Conservation (phyloP, 2,888 invertebrate species). For the Marasmarcha lunaedactyla region DNA sequence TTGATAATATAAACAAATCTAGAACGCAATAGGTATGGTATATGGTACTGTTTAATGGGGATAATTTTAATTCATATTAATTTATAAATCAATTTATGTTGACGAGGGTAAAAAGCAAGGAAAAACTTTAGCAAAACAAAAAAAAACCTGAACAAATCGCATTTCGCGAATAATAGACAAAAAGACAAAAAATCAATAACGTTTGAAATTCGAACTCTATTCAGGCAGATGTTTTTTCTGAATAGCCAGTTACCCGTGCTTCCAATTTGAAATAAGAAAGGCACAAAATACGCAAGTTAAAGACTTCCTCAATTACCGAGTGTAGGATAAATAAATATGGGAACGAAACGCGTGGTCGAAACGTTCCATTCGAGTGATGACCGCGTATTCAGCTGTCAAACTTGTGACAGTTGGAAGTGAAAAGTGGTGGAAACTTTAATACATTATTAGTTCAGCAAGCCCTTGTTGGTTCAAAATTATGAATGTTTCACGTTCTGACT, state of each 20-base stretch:
- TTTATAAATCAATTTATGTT: too few species aligned
- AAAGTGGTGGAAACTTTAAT: not conserved
- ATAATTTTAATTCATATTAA: too few species aligned
- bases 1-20: too few species aligned
- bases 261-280: slow-evolving; percentile 14
- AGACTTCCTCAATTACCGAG: slow-evolving; percentile 61
- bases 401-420: not conserved
- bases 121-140: not conserved
- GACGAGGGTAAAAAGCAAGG: too few species aligned
- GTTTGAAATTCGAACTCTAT: slow-evolving; percentile 9
- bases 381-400: not conserved
- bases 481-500: too few species aligned
- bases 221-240: slow-evolving; percentile 11
- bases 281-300: slow-evolving; percentile 31
- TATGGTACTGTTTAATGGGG: too few species aligned
- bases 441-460: not conserved
- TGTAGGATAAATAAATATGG: slow-evolving; percentile 38
- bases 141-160: slow-evolving; percentile 18
- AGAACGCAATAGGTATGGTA: too few species aligned
- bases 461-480: too few species aligned
- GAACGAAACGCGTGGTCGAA: slow-evolving; percentile 5
- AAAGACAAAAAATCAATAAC: slow-evolving; percentile 16
- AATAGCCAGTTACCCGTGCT: not conserved
- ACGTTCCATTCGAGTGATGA: slow-evolving; percentile 22
- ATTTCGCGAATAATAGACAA: slow-evolving; percentile 28